These are phyloP conservation scores for Lasius fuliginosus DNA, from an alignment of 2,888 invertebrate species.

Conservation along the genomic window DNA sequence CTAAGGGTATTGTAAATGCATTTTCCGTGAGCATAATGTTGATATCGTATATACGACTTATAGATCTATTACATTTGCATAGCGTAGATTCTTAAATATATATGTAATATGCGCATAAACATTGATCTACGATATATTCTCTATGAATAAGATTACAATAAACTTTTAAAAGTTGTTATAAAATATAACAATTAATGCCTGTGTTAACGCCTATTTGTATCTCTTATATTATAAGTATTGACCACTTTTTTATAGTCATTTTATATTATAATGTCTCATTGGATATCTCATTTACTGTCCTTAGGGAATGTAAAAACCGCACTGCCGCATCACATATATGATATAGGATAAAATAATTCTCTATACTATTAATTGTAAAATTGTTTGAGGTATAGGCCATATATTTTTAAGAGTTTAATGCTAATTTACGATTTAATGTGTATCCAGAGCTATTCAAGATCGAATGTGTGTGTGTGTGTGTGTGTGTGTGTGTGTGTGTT, in stretches of 20 bases:
- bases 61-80: slow-evolving; percentile 21
- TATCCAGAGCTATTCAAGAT: slow-evolving; percentile 1
- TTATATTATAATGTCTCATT: slow-evolving; percentile 27
- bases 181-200: slow-evolving; percentile 55
- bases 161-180: slow-evolving; percentile 54
- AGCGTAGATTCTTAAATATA: slow-evolving; percentile 35
- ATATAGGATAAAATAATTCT: slow-evolving; percentile 26
- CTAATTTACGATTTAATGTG: slow-evolving; percentile 32
- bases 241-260: slow-evolving; percentile 14
- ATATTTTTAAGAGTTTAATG: slow-evolving; percentile 14
- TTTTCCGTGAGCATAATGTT: slow-evolving; percentile 16
- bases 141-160: slow-evolving; percentile 36
- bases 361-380: slow-evolving; percentile 15
- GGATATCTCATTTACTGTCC: slow-evolving; percentile 25
- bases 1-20: slow-evolving; percentile 48
- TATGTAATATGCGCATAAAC: slow-evolving; percentile 40
- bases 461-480: not conserved
- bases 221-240: slow-evolving; percentile 45
- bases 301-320: slow-evolving; percentile 28
- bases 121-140: slow-evolving; percentile 36
- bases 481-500: not conserved
- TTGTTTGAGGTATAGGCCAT: slow-evolving; percentile 61
- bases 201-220: slow-evolving; percentile 35
- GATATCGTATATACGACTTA: slow-evolving; percentile 14
- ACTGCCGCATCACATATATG: not conserved